A percentile compares a stretch with the other conserved stretches of the same genome.
Conservation (phyloP, 2,888 invertebrate genomes). For the Apodemia hepburni region DNA sequence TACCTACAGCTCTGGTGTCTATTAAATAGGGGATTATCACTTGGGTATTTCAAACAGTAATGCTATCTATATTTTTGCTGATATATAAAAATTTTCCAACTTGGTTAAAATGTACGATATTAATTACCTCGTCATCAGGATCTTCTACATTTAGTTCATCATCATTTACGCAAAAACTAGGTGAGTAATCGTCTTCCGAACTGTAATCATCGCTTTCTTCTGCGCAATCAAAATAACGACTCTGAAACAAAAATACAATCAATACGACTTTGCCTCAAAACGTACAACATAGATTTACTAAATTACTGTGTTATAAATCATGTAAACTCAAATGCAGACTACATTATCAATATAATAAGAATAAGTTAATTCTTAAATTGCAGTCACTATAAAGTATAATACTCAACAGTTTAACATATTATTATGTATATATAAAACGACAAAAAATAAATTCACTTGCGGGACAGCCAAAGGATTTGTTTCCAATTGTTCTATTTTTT, state of each 20-base stretch:
- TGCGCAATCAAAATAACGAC: constrained; percentile 69
- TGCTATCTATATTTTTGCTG: too few species aligned
- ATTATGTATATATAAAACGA: too few species aligned
- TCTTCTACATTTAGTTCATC: constrained; percentile 36
- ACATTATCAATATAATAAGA: not conserved
- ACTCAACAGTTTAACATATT: too few species aligned
- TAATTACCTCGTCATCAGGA: constrained; percentile 50
- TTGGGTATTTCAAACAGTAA: too few species aligned
- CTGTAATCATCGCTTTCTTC: constrained; percentile 53
- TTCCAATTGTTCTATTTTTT: too few species aligned
- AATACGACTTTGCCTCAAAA: not conserved
- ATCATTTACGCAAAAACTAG: constrained; percentile 40
- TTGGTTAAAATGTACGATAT: not conserved
- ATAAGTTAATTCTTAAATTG: not conserved
- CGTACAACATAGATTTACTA: not conserved
- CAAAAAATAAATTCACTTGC: too few species aligned
- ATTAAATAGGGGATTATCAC: too few species aligned
- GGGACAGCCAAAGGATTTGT: too few species aligned
- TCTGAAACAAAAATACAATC: constrained; percentile 40
- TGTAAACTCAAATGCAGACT: not conserved
- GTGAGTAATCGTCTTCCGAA: constrained; percentile 54
- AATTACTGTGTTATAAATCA: too few species aligned
- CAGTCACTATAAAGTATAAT: too few species aligned
- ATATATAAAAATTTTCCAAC: too few species aligned
- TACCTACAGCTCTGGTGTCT: too few species aligned